Evolutionary conservation across 2,113 vertebrate genomes (phyloP), one percentile per base, ranked within the genome.

Genomic region (Ondatra zibethicus): DNA sequence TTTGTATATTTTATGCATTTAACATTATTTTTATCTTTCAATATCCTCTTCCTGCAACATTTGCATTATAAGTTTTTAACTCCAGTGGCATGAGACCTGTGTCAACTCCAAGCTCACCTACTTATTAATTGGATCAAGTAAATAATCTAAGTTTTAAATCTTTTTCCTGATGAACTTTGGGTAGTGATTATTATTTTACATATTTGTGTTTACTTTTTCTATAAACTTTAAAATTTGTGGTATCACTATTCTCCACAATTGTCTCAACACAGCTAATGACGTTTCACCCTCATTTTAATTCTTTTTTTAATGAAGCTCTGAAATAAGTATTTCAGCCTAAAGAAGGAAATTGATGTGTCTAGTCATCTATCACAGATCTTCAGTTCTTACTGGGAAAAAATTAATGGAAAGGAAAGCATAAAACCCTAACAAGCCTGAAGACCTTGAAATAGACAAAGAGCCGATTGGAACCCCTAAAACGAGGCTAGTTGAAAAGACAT

Each of bases 121-220:
- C 23, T 89, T 58, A 31, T 86, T n/a, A 88, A 27, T 42, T 45
- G 78, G 3, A 33, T 25, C 33, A 92, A 92, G 31, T 36, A 77
- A 52, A 7, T 45, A 7, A 91, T 76, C 0, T 29, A 85, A 50
- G 4, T 39, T 36, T 72, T 63, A 80, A 86, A 47, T 16, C 63
- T 72, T 88, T 61, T 39, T 88, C 63, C 29, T 47, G 55, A 23
- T 87, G 23, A 89, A 90, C 68, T 7, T 88, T 70, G 47, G 17
- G 75, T 31, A 80, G 7, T 72, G 55, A 47, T 3, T 2, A 17
- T 10, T 84, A 96, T 27, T 92, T 88, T 72, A 45, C 52, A 29
- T 91, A 58, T n/a, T 92, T 94, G n/a, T 82, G 66, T 58, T 94
- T 50, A 12, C 33, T 52, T 16, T 85, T 65, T 80, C 89, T 93